Base-by-base conservation (phyloP, 2,113 vertebrate genomes). In the Austrofundulus limnaeus region DNA sequence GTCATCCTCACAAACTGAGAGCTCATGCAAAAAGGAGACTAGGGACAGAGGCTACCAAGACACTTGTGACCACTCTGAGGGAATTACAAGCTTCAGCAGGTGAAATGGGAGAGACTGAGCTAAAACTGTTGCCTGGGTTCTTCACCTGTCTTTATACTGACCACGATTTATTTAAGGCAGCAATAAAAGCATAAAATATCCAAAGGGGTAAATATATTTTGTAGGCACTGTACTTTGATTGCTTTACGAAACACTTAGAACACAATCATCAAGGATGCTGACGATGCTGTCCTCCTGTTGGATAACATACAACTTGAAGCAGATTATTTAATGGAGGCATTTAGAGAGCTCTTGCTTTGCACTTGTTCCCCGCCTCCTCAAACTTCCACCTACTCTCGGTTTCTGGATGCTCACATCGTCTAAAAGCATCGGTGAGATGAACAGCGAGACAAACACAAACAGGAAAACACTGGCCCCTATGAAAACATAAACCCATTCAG, bases 141-240 rank as follows among this genome's bases (percentile, higher is more conserved):
- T n/a, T n/a, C n/a, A n/a, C n/a, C n/a, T n/a, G n/a, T n/a, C n/a
- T n/a, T 28, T 7, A 4, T 28, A 28, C 7, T 28, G 25, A 28
- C 25, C 25, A 28, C 7, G 25, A 28, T 28, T 28, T 4, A 28
- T 28, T 28, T 28, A 28, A 4, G 25, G 7, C 25, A 7, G 25
- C 25, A 28, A 28, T 28, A 28, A 28, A 28, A 28, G 7, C 3
- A 28, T 28, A 28, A 28, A 28, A 7, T 7, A 3, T 28, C 25
- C 25, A 28, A 28, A 7, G 25, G 25, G 25, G 25, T 28, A 28
- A 28, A 28, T 28, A 28, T 28, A 4, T 28, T 28, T 28, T 28
- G 7, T 28, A 28, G 25, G 7, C 25, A 28, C 84, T 64, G 78
- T 51, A 73, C 45, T 60, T 72, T 66, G 65, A 65, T 45, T 50